Evolutionary conservation across 2,888 invertebrate species (phyloP), one percentile per base, ranked within the genome.

Genomic region (Hyalella azteca): DNA sequence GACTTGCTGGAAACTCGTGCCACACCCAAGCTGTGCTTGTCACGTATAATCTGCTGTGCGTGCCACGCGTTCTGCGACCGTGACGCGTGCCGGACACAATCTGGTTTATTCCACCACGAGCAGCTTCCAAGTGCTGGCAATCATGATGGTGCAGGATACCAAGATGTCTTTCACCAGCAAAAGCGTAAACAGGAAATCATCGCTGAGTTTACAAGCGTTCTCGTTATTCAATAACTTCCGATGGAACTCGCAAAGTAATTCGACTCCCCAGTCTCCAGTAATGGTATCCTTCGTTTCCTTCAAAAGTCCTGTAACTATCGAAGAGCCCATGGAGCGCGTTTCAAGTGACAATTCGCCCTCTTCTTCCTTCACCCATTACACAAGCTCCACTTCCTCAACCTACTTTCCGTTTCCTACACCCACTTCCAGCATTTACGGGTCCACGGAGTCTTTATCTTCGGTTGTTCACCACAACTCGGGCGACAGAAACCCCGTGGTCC

Each of bases 201-300:
- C 81, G 29, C 7, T 76, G 49, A 75, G 75, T 32, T 76, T 76
- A 15, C 41, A 78, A 29, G n/a, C 59, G n/a, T 29, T 78, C 22
- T 75, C 77, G 45, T 15, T 59, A 26, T 59, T 78, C 29, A 79
- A 60, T n/a, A 60, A 48, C 45, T 76, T 78, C 29, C 79, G 45
- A 29, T 79, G 78, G 66, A 26, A 5, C 26, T 41, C 32, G 49
- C 77, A 39, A 22, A 80, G 59, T 45, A 78, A 1, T 77, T 80
- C 49, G 75, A 78, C 73, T 77, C 80, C 78, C 66, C 78, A 41
- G 32, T 48, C 79, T 60, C 36, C 80, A 80, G 40, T 66, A 1
- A 66, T 80, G 82, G 26, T 78, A 78, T 39, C 78, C 66, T n/a
- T 73, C 78, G 29, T 59, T 75, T 66, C 66, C 32, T 36, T 54